These are phyloP conservation scores for Aphyosemion australe DNA, from an alignment of 2,113 vertebrate genomes.

Conservation along the genomic window DNA sequence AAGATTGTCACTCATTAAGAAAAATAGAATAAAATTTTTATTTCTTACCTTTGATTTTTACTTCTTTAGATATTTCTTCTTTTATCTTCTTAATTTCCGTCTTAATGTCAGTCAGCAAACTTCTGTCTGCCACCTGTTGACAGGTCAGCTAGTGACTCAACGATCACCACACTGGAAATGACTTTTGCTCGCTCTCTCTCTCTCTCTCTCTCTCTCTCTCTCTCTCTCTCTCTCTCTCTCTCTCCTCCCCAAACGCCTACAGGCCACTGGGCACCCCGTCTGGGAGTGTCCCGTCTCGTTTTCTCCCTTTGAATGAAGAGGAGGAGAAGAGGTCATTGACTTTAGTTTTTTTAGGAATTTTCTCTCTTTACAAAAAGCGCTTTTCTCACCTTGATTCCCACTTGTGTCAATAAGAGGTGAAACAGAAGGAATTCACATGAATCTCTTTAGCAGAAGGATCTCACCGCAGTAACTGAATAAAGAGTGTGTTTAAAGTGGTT, in stretches of 20 bases:
- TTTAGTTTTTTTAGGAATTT: slow-evolving; percentile 9
- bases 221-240: slow-evolving; percentile 45
- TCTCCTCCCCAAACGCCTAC: slow-evolving; percentile 49
- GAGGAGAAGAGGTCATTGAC: slow-evolving; percentile 54
- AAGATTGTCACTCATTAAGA: not conserved
- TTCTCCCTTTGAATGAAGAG: slow-evolving; percentile 44
- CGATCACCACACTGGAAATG: slow-evolving; percentile 47
- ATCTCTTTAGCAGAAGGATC: slow-evolving; percentile 46
- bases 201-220: slow-evolving; percentile 10
- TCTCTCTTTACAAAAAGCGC: slow-evolving; percentile 11
- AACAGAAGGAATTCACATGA: slow-evolving; percentile 9
- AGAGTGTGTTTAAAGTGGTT: slow-evolving; percentile 7
- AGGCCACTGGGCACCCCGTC: slow-evolving; percentile 74
- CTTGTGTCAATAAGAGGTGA: not conserved
- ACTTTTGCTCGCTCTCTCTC: slow-evolving; percentile 48
- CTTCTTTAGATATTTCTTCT: slow-evolving; percentile 25
- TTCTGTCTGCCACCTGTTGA: slow-evolving; percentile 75
- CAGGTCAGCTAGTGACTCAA: slow-evolving; percentile 47
- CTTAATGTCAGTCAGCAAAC: slow-evolving; percentile 26
- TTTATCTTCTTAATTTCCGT: slow-evolving; percentile 20
- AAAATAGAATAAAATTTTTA: not conserved
- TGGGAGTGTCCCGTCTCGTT: slow-evolving; percentile 71
- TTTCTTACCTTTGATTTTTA: slow-evolving; percentile 63
- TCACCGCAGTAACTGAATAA: slow-evolving; percentile 32
- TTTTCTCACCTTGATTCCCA: slow-evolving; percentile 2